Base-by-base conservation (phyloP, 2,113 vertebrate species). In the Grantiella picta region DNA sequence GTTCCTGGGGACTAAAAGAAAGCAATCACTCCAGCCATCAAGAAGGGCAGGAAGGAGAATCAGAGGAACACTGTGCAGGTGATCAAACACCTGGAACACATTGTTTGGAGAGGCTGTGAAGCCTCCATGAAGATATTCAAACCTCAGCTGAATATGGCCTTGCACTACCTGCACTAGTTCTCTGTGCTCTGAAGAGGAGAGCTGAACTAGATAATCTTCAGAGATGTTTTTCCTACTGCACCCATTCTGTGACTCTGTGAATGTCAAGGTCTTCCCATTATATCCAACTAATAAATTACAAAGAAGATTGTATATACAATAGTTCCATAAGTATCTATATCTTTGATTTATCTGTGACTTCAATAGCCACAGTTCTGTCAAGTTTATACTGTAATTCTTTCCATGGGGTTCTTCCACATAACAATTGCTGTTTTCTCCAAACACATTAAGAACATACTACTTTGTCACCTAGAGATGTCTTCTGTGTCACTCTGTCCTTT, bases 21-120 rank as follows among this genome's bases (percentile, higher is more conserved):
- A 54, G 7, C 0, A 0, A 40, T 65, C 29, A 9, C 35, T 40
- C 12, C 24, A 49, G 40, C 10, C 24, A 65, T 65, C 29, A 65
- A n/a, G 60, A 29, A 35, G 10, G 29, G n/a, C 23, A 65, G 28
- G 42, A 75, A 75, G 29, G 15, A 75, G 19, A 56, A 75, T 49
- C 40, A 23, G 20, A 24, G 19, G 60, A 57, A 21, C 12, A 68
- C 9, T 64, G 12, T 53, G 29, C 12, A 73, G 27, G 27, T 78
- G 5, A 3, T 36, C 10, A 61, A 77, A 77, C 29, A 76, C 17
- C 20, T 70, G 38, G 10, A 49, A 69, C 2, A 42, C 1, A 0
- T 71, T 71, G 8, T 22, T 50, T 57, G 49, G 20, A 47, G 20
- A 87, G n/a, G 25, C 53, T 59, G 11, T 59, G 36, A 27, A 52